Evolutionary conservation across 2,888 invertebrate genomes (phyloP), one percentile per base, ranked within the genome.

Genomic region (Steinernema hermaphroditum): DNA sequence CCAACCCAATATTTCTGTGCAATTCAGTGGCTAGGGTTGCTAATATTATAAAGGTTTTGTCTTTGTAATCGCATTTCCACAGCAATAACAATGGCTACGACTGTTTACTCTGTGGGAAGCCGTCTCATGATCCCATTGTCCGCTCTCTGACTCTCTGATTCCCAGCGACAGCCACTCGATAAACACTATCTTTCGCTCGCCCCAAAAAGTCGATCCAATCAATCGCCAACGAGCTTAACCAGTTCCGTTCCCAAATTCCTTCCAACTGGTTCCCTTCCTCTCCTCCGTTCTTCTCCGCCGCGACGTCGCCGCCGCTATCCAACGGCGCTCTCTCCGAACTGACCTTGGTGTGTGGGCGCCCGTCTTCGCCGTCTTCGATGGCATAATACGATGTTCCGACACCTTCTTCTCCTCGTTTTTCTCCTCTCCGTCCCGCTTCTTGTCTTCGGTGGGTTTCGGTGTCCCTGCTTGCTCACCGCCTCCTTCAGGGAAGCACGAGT

Each of bases 291-390:
- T 12, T 37, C 37, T 62, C 62, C 32, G 12, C 16, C 62, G n/a
- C n/a, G n/a, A n/a, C n/a, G 27, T 24, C 62, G 62, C 62, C 34
- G 62, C 62, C 29, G 2, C 32, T 29, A 22, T 62, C 32, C 62
- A 62, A 29, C 62, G 34, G 16, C 54, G 54, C 54, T 4, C 12
- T 29, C 54, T 12, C 16, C 62, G 16, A 2, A 34, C 29, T 62
- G 62, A 62, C 62, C 62, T 62, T 62, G 62, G 62, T 62, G 62
- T 24, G 62, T 62, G 62, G 62, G 32, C 62, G 62, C 27, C 27
- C 32, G 22, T 32, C 16, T 16, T 14, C 62, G 27, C 14, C 29
- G 19, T 54, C 29, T 62, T 27, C 50, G 22, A 62, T 62, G 62
- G 62, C 62, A 32, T 62, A 62, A n/a, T 2, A 50, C 24, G n/a